Conservation (phyloP, 2,113 vertebrate genomes). For the Clarias magur region DNA sequence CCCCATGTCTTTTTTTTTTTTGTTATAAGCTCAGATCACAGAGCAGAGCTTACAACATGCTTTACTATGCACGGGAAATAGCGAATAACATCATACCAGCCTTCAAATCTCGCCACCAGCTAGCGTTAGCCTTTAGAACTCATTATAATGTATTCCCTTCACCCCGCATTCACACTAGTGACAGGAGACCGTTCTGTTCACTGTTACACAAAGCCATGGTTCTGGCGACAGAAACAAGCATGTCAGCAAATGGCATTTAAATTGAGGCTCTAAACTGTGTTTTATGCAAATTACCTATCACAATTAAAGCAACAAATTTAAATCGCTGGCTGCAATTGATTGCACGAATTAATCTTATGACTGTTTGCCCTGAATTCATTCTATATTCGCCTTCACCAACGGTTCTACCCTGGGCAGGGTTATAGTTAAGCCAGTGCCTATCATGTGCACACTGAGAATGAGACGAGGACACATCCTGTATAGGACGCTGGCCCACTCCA, state of each 20-base stretch:
- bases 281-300: constrained; percentile 6
- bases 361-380: not conserved
- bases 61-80: not conserved
- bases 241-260: constrained; percentile 32
- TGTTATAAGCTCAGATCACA: not conserved
- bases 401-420: not conserved
- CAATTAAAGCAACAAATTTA: constrained; percentile 14
- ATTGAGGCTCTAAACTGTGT: constrained; percentile 17
- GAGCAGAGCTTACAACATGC: not conserved
- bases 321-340: not conserved
- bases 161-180: not conserved
- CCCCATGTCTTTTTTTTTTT: not conserved
- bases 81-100: not conserved
- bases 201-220: constrained; percentile 15
- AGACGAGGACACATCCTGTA: not conserved
- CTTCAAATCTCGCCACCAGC: constrained; percentile 21
- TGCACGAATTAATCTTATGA: not conserved
- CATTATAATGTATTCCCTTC: constrained; percentile 27
- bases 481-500: not conserved
- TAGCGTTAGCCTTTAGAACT: constrained; percentile 19
- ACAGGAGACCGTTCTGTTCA: constrained; percentile 23
- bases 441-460: not conserved
- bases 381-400: not conserved
- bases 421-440: not conserved
- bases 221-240: constrained; percentile 2